A percentile compares a stretch with the other conserved stretches of the same genome.
Evolutionary conservation across 2,113 vertebrate species (phyloP).

Genomic region (Mustela nigripes): DNA sequence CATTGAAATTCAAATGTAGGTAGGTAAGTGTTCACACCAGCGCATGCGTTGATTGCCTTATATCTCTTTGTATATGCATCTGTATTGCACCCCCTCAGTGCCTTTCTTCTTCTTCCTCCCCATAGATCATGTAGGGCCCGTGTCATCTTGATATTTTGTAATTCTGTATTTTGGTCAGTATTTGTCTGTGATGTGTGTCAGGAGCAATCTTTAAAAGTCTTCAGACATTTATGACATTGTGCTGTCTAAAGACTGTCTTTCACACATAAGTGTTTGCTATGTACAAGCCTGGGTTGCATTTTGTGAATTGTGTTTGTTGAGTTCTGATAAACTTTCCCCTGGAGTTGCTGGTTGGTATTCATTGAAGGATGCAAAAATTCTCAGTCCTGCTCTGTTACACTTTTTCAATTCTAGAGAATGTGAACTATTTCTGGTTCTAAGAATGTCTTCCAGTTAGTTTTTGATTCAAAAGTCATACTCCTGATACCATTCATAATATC

Average conservation of each 20-base stretch:
- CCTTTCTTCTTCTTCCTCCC: conserved; percentile 77
- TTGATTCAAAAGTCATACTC: conserved; percentile 47
- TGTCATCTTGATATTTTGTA: conserved; percentile 62
- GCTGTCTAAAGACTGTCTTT: conserved; percentile 77
- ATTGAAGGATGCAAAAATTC: not conserved
- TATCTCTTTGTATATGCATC: conserved; percentile 86
- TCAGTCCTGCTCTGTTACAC: conserved; percentile 40
- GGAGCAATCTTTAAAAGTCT: conserved; percentile 63
- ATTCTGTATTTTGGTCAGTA: conserved; percentile 68
- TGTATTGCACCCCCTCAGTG: conserved; percentile 87
- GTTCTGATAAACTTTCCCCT: not conserved
- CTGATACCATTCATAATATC: not conserved
- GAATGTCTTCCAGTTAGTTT: conserved; percentile 64
- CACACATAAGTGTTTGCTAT: conserved; percentile 69
- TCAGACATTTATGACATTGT: conserved; percentile 66
- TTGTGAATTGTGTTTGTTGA: conserved; percentile 61
- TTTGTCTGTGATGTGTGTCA: conserved; percentile 77
- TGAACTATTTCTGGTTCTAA: conserved; percentile 50
- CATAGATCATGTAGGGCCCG: conserved; percentile 74
- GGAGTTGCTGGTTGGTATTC: not conserved
- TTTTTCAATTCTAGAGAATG: conserved; percentile 50
- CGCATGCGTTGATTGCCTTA: conserved; percentile 89
- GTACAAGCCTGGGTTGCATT: conserved; percentile 60
- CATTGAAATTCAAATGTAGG: conserved; percentile 90
- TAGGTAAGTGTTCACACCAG: conserved; percentile 89